A percentile compares a stretch with the other conserved stretches of the same genome.
Conservation (phyloP, 1,140 invertebrate species). For the Varroa destructor region DNA sequence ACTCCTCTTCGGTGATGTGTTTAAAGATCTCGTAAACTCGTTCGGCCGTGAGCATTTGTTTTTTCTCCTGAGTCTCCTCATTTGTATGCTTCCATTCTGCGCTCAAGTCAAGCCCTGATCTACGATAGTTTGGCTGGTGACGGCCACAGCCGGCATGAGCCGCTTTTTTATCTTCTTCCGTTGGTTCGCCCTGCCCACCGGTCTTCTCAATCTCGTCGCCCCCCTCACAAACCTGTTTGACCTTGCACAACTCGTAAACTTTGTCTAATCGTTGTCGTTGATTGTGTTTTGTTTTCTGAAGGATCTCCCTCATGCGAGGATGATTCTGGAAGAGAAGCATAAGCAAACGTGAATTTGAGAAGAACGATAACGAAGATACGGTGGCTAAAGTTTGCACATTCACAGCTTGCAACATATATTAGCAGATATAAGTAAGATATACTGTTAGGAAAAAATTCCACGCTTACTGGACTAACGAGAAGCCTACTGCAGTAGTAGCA, state of each 20-base stretch:
- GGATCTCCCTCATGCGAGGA: slow-evolving; percentile 93
- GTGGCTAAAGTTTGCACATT: neutral
- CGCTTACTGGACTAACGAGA: slow-evolving; percentile 67
- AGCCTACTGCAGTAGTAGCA: slow-evolving; percentile 96
- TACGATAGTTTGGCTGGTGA: slow-evolving; percentile 81
- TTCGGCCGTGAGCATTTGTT: slow-evolving; percentile 82
- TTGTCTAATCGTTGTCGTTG: slow-evolving; percentile 80
- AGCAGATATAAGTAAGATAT: neutral
- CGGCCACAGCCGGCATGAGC: slow-evolving; percentile 91
- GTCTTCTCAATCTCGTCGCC: slow-evolving; percentile 85
- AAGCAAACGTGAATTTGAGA: neutral
- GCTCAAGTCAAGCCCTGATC: slow-evolving; percentile 75
- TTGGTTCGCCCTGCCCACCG: slow-evolving; percentile 36
- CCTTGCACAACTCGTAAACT: slow-evolving; percentile 96
- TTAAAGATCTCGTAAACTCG: slow-evolving; percentile 91
- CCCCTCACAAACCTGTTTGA: slow-evolving; percentile 94
- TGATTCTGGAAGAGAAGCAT: slow-evolving; percentile 51
- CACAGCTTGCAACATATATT: slow-evolving; percentile 16
- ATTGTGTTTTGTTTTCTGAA: slow-evolving; percentile 92
- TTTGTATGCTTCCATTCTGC: slow-evolving; percentile 94
- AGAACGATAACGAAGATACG: no score
- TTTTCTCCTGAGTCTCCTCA: slow-evolving; percentile 93
- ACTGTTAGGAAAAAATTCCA: no score
- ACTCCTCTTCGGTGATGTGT: slow-evolving; percentile 93
- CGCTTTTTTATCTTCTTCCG: slow-evolving; percentile 51